phyloP scores from a whole-genome alignment of 2,888 invertebrate genomes.

The Julus scanicus region DNA sequence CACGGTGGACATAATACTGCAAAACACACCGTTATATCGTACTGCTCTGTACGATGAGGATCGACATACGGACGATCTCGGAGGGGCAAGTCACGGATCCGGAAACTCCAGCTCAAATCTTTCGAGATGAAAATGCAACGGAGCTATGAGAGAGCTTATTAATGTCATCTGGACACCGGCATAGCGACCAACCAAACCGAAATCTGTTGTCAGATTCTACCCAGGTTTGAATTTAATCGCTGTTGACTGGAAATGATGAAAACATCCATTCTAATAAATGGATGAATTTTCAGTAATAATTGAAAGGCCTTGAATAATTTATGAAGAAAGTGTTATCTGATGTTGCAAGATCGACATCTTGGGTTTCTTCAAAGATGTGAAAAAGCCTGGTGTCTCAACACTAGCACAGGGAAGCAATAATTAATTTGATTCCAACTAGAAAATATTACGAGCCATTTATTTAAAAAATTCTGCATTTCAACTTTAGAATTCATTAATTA shows the following conservation, averaged over 20 bases:
- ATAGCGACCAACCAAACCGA: background rate
- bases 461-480: background rate
- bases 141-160: background rate
- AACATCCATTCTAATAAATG: background rate
- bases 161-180: background rate
- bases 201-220: background rate
- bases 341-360: background rate
- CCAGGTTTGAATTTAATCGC: background rate
- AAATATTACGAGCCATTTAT: background rate
- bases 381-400: background rate
- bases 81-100: constrained; percentile 56
- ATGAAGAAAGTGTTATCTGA: background rate
- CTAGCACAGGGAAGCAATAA: background rate
- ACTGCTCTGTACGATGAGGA: constrained; percentile 60
- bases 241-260: background rate
- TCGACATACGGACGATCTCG: constrained; percentile 57
- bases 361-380: background rate
- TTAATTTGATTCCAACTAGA: background rate
- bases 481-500: background rate
- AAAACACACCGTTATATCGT: constrained; percentile 70
- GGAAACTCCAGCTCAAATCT: constrained; percentile 59
- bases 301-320: background rate
- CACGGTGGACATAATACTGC: constrained; percentile 72
- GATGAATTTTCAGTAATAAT: constrained; percentile 27
- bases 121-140: constrained; percentile 55